A percentile compares a stretch with the other conserved stretches of the same genome.
Evolutionary conservation across 1,140 invertebrate genomes (phyloP).

Genomic region (Listronotus bonariensis): DNA sequence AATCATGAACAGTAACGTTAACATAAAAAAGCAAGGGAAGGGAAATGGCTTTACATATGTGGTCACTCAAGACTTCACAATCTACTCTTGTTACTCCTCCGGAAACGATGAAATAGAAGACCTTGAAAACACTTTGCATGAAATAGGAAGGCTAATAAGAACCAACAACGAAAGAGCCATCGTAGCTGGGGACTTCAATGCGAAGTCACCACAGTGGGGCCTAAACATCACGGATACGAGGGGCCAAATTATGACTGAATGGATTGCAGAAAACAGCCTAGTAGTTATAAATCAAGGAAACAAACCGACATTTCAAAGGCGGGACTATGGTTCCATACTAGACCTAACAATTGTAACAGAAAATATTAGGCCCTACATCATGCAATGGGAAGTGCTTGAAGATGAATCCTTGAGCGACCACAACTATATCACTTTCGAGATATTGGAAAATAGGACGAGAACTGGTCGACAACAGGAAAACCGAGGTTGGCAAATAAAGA

Average conservation of each 20-base stretch:
- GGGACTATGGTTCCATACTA: slow-evolving; percentile 2
- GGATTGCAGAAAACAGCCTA: not conserved
- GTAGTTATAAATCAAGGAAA: not conserved
- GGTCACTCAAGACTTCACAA: not conserved
- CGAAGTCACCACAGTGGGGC: slow-evolving; percentile 6
- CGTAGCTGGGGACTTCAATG: slow-evolving; percentile 1
- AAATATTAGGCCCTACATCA: not conserved
- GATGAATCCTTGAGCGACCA: slow-evolving; percentile 1
- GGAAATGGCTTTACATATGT: not conserved
- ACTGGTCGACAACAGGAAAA: too few relatives aligned
- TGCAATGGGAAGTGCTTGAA: not conserved
- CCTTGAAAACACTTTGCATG: not conserved
- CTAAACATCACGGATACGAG: not conserved
- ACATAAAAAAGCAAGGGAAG: not conserved
- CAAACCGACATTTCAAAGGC: slow-evolving; percentile 8
- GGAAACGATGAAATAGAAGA: slow-evolving; percentile 1
- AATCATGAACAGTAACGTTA: not conserved
- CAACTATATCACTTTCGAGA: not conserved
- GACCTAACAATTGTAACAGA: slow-evolving; percentile 1
- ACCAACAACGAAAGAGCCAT: not conserved
- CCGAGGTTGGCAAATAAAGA: too few relatives aligned
- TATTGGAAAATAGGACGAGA: too few relatives aligned
- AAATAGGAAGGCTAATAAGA: slow-evolving; percentile 6
- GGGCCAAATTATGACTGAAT: not conserved
- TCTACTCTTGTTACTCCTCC: not conserved